Conservation (phyloP, 2,113 vertebrate genomes). For the Octodon degus region DNA sequence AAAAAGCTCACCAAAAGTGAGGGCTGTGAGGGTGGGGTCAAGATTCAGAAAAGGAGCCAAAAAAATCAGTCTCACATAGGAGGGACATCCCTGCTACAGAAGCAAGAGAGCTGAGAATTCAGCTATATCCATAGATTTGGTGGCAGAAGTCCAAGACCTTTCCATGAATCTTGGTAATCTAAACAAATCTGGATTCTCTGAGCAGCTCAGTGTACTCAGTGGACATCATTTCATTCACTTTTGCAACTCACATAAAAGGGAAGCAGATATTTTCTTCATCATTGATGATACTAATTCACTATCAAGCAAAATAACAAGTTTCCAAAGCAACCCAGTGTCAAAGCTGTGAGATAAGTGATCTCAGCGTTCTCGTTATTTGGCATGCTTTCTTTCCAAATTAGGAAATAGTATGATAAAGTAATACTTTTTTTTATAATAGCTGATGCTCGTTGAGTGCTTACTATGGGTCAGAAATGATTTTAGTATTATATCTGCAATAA, state of each 20-base stretch:
- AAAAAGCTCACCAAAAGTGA: background rate
- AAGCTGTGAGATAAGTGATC: slow-evolving; percentile 36
- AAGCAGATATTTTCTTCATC: slow-evolving; percentile 55
- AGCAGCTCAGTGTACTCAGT: slow-evolving; percentile 27
- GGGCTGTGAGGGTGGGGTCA: background rate
- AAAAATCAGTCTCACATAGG: slow-evolving; percentile 16
- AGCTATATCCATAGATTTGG: background rate
- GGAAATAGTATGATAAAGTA: slow-evolving; percentile 44
- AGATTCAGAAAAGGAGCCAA: background rate
- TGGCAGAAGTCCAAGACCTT: slow-evolving; percentile 33
- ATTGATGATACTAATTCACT: slow-evolving; percentile 57
- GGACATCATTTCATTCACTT: slow-evolving; percentile 56
- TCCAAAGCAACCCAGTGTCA: slow-evolving; percentile 72
- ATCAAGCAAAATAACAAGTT: slow-evolving; percentile 72
- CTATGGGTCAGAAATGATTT: background rate
- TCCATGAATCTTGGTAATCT: background rate
- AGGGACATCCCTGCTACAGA: background rate
- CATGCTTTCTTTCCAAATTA: slow-evolving; percentile 33
- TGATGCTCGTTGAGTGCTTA: background rate
- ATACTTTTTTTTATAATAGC: background rate
- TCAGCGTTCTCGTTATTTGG: slow-evolving; percentile 45
- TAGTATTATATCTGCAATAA: slow-evolving; percentile 16
- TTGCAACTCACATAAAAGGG: slow-evolving; percentile 46
- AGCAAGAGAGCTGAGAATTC: background rate
- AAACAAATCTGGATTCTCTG: slow-evolving; percentile 9